Evolutionary conservation across 2,113 vertebrate species (phyloP).

Genomic region (Antennarius striatus): DNA sequence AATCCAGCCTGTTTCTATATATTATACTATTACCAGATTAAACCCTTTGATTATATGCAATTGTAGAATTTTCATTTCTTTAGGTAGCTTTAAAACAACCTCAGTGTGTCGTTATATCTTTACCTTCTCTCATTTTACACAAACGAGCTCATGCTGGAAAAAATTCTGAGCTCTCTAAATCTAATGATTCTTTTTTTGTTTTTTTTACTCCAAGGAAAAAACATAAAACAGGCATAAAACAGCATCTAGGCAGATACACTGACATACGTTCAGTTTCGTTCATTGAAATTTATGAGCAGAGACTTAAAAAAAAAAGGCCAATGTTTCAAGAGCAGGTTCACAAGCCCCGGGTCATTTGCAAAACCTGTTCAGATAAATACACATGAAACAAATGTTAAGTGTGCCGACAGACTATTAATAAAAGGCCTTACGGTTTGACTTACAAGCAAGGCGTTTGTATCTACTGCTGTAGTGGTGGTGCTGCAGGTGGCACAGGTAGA

Average conservation of each 20-base stretch:
- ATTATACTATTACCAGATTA: conserved; percentile 7
- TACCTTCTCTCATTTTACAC: conserved; percentile 44
- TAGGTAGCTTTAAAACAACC: conserved; percentile 18
- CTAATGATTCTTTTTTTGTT: conserved; percentile 55
- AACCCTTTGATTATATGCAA: conserved; percentile 14
- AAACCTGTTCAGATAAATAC: conserved; percentile 73
- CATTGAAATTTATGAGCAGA: conserved; percentile 74
- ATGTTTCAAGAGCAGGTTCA: conserved; percentile 71
- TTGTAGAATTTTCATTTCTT: conserved; percentile 26
- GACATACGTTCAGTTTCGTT: conserved; percentile 31
- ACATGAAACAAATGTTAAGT: conserved; percentile 79
- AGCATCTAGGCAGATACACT: conserved; percentile 31
- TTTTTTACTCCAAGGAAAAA: conserved; percentile 19
- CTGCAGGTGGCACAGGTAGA: conserved; percentile 12
- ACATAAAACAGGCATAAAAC: conserved; percentile 15
- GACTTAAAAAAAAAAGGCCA: conserved; percentile 47
- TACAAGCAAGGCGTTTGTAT: conserved; percentile 51
- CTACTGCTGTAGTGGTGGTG: conserved; percentile 28
- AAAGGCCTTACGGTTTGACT: conserved; percentile 67
- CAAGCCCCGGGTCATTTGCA: conserved; percentile 71
- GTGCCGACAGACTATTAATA: conserved; percentile 77
- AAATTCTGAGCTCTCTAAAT: conserved; percentile 51
- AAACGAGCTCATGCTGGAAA: conserved; percentile 48
- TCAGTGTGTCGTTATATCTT: background rate
- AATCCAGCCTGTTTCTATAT: background rate